A percentile compares a stretch with the other conserved stretches of the same genome.
These are phyloP conservation scores for Pangasianodon gigas DNA, from an alignment of 2,113 vertebrate species.

Conservation along the genomic window DNA sequence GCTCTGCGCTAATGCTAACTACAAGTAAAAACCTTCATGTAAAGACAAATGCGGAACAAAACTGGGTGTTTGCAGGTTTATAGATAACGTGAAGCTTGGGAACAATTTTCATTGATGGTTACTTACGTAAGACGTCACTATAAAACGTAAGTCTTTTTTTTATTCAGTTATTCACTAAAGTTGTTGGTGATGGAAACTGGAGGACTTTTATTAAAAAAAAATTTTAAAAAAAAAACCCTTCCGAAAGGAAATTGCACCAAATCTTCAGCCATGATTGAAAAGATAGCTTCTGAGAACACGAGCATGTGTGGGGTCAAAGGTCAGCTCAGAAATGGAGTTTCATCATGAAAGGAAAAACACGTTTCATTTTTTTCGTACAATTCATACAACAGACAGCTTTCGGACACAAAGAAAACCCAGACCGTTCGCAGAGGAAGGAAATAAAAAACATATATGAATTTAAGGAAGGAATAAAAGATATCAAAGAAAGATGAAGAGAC, in stretches of 20 bases:
- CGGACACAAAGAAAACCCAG: neutral
- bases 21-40: too few species aligned
- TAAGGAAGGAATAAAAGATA: constrained; percentile 36
- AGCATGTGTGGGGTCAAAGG: neutral
- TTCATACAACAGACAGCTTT: neutral
- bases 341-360: neutral
- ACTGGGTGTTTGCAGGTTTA: too few species aligned
- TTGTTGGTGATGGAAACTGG: too few species aligned
- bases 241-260: neutral
- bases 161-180: too few species aligned
- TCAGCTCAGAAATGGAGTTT: neutral
- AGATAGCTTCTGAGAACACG: neutral
- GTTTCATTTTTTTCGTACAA: neutral
- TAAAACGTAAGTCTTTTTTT: too few species aligned
- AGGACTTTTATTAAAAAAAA: too few species aligned
- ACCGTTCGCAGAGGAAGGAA: neutral
- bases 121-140: too few species aligned
- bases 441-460: neutral
- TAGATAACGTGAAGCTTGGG: too few species aligned
- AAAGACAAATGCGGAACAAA: too few species aligned
- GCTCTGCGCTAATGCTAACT: too few species aligned
- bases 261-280: neutral
- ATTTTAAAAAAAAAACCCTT: too few species aligned
- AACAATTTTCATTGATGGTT: too few species aligned
- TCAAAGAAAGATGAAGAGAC: constrained; percentile 21